Conservation (phyloP, 2,888 invertebrate species). For the Parochlus steinenii region DNA sequence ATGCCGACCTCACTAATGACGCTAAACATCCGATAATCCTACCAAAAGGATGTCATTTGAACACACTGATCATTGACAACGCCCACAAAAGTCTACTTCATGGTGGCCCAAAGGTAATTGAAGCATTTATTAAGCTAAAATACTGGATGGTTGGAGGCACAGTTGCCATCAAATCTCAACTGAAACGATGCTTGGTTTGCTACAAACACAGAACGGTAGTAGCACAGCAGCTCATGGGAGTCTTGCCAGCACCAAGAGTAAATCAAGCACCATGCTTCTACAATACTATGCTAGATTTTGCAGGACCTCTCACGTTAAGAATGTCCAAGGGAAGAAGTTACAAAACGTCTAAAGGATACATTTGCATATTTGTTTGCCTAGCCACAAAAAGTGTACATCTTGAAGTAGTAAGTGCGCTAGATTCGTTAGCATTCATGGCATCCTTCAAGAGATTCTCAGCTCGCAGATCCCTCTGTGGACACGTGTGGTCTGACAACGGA, state of each 20-base stretch:
- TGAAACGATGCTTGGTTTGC: constrained; percentile 14
- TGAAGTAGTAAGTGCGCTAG: constrained; percentile 15
- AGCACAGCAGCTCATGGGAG: constrained; percentile 18
- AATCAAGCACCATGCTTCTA: constrained; percentile 15
- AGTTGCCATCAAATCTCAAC: constrained; percentile 11
- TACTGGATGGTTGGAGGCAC: constrained; percentile 17
- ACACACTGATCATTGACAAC: constrained; percentile 12
- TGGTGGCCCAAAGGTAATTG: constrained; percentile 9
- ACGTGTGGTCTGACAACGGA: constrained; percentile 20
- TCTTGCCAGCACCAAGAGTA: constrained; percentile 16
- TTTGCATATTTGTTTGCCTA: constrained; percentile 19
- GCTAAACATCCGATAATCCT: constrained; percentile 19
- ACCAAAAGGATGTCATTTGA: constrained; percentile 15
- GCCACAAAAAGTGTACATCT: constrained; percentile 17
- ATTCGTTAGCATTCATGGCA: constrained; percentile 18
- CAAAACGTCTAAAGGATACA: constrained; percentile 16
- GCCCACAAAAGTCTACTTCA: constrained; percentile 8
- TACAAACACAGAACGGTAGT: constrained; percentile 12
- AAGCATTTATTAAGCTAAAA: constrained; percentile 13
- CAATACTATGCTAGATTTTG: constrained; percentile 16
- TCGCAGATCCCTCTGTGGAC: constrained; percentile 17
- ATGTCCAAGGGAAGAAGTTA: constrained; percentile 14
- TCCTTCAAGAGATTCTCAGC: constrained; percentile 17
- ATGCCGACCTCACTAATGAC: constrained; percentile 15
- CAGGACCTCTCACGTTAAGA: constrained; percentile 14